These are phyloP conservation scores for Rhinoraja longicauda DNA, from an alignment of 2,797 vertebrate genomes.

Conservation along the genomic window DNA sequence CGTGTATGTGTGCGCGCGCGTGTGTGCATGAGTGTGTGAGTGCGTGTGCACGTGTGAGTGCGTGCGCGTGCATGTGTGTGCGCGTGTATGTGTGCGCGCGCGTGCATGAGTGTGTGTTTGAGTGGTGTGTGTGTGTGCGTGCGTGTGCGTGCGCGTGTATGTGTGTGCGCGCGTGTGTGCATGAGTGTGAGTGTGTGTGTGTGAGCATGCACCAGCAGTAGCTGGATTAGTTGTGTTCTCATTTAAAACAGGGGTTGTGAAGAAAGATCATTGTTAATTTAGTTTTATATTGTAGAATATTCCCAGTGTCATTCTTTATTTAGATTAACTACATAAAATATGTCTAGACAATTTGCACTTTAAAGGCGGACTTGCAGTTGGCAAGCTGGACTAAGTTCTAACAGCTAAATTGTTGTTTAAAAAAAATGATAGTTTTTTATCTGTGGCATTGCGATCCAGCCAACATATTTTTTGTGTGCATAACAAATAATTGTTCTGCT, in stretches of 20 bases:
- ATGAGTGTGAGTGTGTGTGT: background rate
- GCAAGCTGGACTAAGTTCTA: slow-evolving; percentile 33
- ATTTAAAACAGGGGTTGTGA: background rate
- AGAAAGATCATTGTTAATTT: background rate
- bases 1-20: background rate
- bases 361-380: slow-evolving; percentile 35
- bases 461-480: background rate
- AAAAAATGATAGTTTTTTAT: background rate
- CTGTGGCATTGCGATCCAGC: slow-evolving; percentile 31
- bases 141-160: background rate
- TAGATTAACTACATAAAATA: background rate
- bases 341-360: slow-evolving; percentile 11
- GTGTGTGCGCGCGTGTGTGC: background rate
- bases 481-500: slow-evolving; percentile 23
- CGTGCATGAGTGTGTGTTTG: background rate
- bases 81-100: background rate
- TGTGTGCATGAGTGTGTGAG: background rate
- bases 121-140: background rate
- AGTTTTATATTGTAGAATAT: background rate
- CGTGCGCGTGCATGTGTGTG: background rate
- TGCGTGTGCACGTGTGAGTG: background rate
- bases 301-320: background rate
- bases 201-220: background rate
- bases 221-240: background rate
- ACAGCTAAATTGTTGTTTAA: slow-evolving; percentile 32